A percentile compares a stretch with the other conserved stretches of the same genome.
These are phyloP conservation scores for Tetranychus urticae DNA, from an alignment of 1,140 invertebrate species.

Conservation along the genomic window DNA sequence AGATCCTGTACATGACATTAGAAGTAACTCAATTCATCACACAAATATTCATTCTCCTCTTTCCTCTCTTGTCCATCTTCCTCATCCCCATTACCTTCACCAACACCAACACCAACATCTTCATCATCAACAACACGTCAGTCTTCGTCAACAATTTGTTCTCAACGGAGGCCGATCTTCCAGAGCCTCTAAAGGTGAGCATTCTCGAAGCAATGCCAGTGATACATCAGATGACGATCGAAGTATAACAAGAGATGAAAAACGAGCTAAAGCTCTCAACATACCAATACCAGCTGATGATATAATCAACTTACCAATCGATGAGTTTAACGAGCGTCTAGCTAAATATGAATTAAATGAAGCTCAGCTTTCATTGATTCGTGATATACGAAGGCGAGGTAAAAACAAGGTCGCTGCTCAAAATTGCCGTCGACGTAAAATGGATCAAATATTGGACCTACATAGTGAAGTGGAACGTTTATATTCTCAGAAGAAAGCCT, in stretches of 20 bases:
- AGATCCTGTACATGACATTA: too few species aligned
- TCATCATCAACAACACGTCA: neutral
- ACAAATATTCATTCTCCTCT: too few species aligned
- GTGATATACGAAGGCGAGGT: constrained; percentile 69
- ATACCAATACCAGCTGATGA: constrained; percentile 63
- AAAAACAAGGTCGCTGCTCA: constrained; percentile 51
- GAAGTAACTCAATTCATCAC: too few species aligned
- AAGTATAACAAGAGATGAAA: constrained; percentile 38
- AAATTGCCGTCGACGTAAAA: constrained; percentile 86
- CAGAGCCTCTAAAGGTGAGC: neutral
- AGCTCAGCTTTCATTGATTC: constrained; percentile 65
- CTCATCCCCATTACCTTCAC: too few species aligned
- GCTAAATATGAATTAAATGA: constrained; percentile 85
- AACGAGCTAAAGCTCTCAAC: constrained; percentile 46
- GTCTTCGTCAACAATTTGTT: too few species aligned
- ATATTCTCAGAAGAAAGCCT: constrained; percentile 48
- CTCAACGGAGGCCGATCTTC: neutral
- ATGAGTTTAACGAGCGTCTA: constrained; percentile 89
- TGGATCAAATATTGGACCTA: constrained; percentile 72
- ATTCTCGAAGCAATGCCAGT: neutral
- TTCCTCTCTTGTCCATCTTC: too few species aligned
- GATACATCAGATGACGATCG: neutral
- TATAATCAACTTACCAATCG: constrained; percentile 88
- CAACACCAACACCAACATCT: neutral
- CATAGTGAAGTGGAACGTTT: constrained; percentile 74